Conservation (phyloP, 2,888 invertebrate genomes). For the Malthinus seriepunctatus region DNA sequence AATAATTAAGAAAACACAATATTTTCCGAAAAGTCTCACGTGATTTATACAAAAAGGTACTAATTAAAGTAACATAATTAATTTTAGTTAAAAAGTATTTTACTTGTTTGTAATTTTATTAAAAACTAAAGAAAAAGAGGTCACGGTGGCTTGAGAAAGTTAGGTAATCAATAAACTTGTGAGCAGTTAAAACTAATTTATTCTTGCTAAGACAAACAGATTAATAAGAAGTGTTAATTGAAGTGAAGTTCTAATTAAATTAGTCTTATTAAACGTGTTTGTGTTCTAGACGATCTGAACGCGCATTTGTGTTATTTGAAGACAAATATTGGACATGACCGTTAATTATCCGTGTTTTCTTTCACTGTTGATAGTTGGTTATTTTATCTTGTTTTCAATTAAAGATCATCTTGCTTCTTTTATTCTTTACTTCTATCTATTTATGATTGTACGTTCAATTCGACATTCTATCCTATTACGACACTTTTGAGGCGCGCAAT, state of each 20-base stretch:
- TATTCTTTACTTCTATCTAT: constrained; percentile 33
- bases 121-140: constrained; percentile 8
- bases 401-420: constrained; percentile 37
- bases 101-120: not conserved
- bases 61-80: no score
- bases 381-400: constrained; percentile 39
- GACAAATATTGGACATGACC: constrained; percentile 45
- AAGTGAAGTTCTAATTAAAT: constrained; percentile 45
- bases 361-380: constrained; percentile 39
- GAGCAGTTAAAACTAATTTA: constrained; percentile 26
- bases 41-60: no score
- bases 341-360: constrained; percentile 49
- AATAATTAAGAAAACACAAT: no score
- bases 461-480: constrained; percentile 28
- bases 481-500: constrained; percentile 11
- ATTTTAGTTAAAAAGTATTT: no score
- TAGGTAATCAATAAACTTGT: constrained; percentile 21
- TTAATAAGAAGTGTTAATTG: constrained; percentile 34
- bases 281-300: constrained; percentile 35
- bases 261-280: constrained; percentile 41
- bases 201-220: constrained; percentile 30
- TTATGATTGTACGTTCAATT: constrained; percentile 40
- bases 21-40: no score
- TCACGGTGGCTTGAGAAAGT: constrained; percentile 17
- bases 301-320: constrained; percentile 44